These are phyloP conservation scores for Anorthoa munda DNA, from an alignment of 2,888 invertebrate species.

Conservation along the genomic window DNA sequence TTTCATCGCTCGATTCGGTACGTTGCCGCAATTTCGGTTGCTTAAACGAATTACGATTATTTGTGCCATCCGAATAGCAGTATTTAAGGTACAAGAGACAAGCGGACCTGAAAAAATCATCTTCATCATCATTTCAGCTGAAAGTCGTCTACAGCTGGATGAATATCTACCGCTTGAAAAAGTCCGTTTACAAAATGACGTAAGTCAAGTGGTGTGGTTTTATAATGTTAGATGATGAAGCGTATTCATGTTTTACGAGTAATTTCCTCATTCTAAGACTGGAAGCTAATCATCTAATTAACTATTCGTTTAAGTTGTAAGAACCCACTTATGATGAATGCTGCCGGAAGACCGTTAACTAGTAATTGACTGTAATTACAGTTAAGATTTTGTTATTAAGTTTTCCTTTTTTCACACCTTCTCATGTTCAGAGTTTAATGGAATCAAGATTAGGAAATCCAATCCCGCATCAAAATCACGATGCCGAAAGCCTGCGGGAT, in stretches of 20 bases:
- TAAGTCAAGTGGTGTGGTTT: conserved; percentile 5
- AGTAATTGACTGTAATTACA: conserved; percentile 23
- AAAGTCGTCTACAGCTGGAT: neutral
- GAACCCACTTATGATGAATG: conserved; percentile 39
- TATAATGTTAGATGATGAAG: conserved; percentile 28
- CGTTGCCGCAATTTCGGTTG: conserved; percentile 68
- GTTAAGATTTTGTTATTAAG: conserved; percentile 7
- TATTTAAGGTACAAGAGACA: conserved; percentile 31
- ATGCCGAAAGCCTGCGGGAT: too few relatives aligned
- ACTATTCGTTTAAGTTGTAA: conserved; percentile 40
- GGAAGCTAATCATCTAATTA: conserved; percentile 45
- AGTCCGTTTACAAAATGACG: neutral
- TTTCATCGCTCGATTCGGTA: conserved; percentile 66
- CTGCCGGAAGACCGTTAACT: conserved; percentile 38
- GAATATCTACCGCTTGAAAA: neutral
- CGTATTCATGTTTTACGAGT: conserved; percentile 29
- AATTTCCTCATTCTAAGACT: conserved; percentile 48
- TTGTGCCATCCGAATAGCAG: conserved; percentile 67
- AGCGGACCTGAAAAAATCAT: conserved; percentile 20
- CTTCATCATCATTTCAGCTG: neutral
- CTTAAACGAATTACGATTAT: conserved; percentile 70
- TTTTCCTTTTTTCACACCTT: neutral
- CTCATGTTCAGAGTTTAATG: neutral
- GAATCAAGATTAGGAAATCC: too few relatives aligned
- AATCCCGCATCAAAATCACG: too few relatives aligned